Evolutionary conservation across 2,797 vertebrate species (phyloP), one percentile per base, ranked within the genome.

Genomic region (Botia almorhae): DNA sequence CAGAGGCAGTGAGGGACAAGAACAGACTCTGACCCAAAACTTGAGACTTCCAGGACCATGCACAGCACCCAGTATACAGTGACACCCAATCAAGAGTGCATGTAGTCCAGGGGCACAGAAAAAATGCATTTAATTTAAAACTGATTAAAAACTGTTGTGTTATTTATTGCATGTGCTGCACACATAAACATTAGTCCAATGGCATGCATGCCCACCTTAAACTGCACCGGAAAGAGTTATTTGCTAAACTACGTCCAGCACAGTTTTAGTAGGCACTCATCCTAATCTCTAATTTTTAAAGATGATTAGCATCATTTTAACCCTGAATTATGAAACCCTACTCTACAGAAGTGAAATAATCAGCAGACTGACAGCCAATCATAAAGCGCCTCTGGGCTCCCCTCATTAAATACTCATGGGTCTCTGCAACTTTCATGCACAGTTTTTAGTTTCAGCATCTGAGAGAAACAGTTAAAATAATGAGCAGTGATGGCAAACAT

Each of bases 31-130:
- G n/a, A n/a, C n/a, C n/a, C n/a, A n/a, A n/a, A n/a, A n/a, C n/a
- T n/a, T n/a, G n/a, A n/a, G n/a, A 12, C 4, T 19, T 70, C 80
- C 69, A 83, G 73, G 5, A 76, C 71, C 72, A 67, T 3, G 17
- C 65, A 79, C 61, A 85, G 79, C 74, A 43, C 2, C 70, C 60
- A 8, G 8, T 2, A 73, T 14, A 39, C 46, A 5, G 26, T 8
- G 11, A 61, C 12, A 26, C 23, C 21, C 4, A 7, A 14, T 8
- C 53, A 2, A 19, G 29, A 4, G 2, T 39, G 36, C 36, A 5
- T 39, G 36, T 39, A 39, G 36, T 39, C 36, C 36, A 39, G 6
- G 36, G 36, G 36, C 11, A 26, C 10, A 19, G 21, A 23, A 60
- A 7, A 60, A 60, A 19, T n/a, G 6, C 7, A 56, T 56, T 19